Conservation (phyloP, 2,797 vertebrate genomes). For the Pogonophryne albipinna region DNA sequence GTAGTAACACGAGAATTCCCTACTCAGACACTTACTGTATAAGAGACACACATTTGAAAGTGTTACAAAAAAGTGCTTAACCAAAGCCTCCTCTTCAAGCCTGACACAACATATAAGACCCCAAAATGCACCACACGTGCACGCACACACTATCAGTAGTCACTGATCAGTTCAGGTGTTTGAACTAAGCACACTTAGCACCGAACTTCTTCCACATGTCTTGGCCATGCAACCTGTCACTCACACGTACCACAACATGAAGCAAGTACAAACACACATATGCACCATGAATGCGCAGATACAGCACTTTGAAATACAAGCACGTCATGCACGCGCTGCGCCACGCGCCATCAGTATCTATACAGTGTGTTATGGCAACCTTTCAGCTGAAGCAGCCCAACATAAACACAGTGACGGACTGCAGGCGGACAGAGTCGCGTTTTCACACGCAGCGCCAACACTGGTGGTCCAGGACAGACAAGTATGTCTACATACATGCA, state of each 20-base stretch:
- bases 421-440: conserved; percentile 23
- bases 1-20: not conserved
- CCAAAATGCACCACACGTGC: not conserved
- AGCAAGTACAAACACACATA: not conserved
- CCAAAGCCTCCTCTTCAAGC: not conserved
- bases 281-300: not conserved
- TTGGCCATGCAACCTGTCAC: not conserved
- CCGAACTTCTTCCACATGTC: conserved; percentile 15
- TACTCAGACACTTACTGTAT: not conserved
- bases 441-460: conserved; percentile 10
- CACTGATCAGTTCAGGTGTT: conserved; percentile 1
- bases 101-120: not conserved
- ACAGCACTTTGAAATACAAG: not conserved
- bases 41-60: not conserved
- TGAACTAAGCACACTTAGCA: not conserved
- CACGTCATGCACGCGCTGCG: conserved; percentile 4
- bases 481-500: not conserved
- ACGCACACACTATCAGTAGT: not conserved
- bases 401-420: conserved; percentile 29
- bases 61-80: not conserved
- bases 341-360: conserved; percentile 7
- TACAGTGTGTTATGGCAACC: conserved; percentile 17
- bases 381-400: not conserved
- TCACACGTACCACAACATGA: conserved; percentile 7
- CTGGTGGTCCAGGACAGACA: not conserved